Evolutionary conservation across 2,888 invertebrate genomes (phyloP).

Genomic region (Xylocampa areola): DNA sequence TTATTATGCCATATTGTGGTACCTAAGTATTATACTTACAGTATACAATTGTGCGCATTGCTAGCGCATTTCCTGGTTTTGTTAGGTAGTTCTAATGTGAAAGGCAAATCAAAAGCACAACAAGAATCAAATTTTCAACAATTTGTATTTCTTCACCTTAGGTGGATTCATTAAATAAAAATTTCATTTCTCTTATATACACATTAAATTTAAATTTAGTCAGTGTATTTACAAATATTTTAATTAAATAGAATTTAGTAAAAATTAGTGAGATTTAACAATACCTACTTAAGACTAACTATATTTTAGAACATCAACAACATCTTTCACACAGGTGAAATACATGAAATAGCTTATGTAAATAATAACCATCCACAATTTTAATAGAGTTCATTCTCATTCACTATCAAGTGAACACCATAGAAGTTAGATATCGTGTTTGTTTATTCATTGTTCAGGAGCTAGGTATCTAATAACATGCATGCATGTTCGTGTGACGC

Average conservation of each 20-base stretch:
- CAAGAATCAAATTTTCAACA: slow-evolving; percentile 83
- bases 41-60: too few species aligned
- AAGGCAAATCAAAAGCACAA: slow-evolving; percentile 58
- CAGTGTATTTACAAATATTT: slow-evolving; percentile 91
- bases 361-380: slow-evolving; percentile 79
- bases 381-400: slow-evolving; percentile 79
- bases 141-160: slow-evolving; percentile 89
- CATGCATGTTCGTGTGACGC: slow-evolving; percentile 65
- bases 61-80: slow-evolving; percentile 1
- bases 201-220: slow-evolving; percentile 89
- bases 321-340: slow-evolving; percentile 86
- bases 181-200: slow-evolving; percentile 88
- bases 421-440: slow-evolving; percentile 68
- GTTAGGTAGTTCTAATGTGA: slow-evolving; percentile 10
- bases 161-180: slow-evolving; percentile 89
- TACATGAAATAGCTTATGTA: slow-evolving; percentile 80
- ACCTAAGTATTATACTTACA: too few species aligned
- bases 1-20: too few species aligned
- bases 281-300: slow-evolving; percentile 86
- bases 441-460: slow-evolving; percentile 59
- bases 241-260: slow-evolving; percentile 90
- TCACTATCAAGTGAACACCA: slow-evolving; percentile 77
- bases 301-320: slow-evolving; percentile 88
- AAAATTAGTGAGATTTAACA: slow-evolving; percentile 90
- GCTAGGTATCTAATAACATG: slow-evolving; percentile 68